These are phyloP conservation scores for Pedetes capensis DNA, from an alignment of 2,113 vertebrate genomes.

Conservation along the genomic window DNA sequence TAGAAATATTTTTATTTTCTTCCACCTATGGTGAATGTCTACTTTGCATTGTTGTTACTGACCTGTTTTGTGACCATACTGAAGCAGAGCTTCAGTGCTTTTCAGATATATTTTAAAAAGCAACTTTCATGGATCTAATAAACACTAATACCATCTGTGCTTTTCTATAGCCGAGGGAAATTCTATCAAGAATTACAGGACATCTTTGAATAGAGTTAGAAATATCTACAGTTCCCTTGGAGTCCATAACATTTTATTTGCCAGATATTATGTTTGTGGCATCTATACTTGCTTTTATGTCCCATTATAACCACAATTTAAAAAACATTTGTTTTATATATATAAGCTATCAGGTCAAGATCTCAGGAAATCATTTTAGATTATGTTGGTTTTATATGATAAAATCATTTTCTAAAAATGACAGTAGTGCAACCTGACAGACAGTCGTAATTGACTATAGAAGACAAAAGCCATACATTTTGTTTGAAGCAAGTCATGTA, in stretches of 20 bases:
- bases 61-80: background rate
- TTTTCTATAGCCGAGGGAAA: slow-evolving; percentile 31
- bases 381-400: slow-evolving; percentile 37
- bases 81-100: background rate
- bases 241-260: slow-evolving; percentile 58
- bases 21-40: background rate
- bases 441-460: background rate
- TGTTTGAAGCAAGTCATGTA: background rate
- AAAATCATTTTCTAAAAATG: slow-evolving; percentile 21
- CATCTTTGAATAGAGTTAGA: slow-evolving; percentile 42
- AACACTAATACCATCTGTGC: slow-evolving; percentile 60
- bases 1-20: background rate
- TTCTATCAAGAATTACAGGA: slow-evolving; percentile 41
- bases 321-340: slow-evolving; percentile 49
- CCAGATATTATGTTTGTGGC: slow-evolving; percentile 15
- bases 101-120: slow-evolving; percentile 38
- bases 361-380: slow-evolving; percentile 44
- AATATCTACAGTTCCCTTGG: slow-evolving; percentile 53
- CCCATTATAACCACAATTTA: slow-evolving; percentile 26
- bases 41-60: background rate
- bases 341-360: slow-evolving; percentile 25
- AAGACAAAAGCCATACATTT: background rate
- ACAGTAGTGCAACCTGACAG: background rate
- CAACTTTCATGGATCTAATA: slow-evolving; percentile 31
- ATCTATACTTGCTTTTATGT: slow-evolving; percentile 18